phyloP scores from a whole-genome alignment of 2,797 vertebrate genomes.

The Delichon dasypus region DNA sequence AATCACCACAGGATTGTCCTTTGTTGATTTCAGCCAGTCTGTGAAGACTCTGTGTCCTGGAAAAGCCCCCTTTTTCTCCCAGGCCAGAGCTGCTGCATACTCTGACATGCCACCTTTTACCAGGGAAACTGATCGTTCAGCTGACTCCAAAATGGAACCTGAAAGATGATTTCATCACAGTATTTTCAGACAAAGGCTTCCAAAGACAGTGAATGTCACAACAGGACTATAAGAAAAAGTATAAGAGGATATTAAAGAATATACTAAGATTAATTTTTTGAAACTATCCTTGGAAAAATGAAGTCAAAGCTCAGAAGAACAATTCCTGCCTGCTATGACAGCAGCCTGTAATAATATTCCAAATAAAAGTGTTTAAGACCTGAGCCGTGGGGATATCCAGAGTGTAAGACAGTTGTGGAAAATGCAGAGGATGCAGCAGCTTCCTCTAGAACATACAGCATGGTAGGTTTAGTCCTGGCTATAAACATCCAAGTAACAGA shows the following conservation, averaged over 20 bases:
- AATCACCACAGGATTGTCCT: slow-evolving; percentile 85
- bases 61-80: slow-evolving; percentile 76
- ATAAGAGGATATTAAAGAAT: background rate
- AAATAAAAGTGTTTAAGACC: background rate
- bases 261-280: background rate
- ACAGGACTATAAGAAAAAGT: background rate
- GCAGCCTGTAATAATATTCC: background rate
- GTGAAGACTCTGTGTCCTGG: slow-evolving; percentile 74
- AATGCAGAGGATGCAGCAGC: background rate
- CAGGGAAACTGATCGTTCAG: slow-evolving; percentile 85
- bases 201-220: background rate
- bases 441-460: background rate
- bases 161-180: background rate
- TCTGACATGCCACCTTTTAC: slow-evolving; percentile 83
- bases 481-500: background rate
- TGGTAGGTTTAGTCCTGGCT: background rate
- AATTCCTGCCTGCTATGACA: rapidly evolving
- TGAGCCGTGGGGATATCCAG: background rate
- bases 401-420: background rate
- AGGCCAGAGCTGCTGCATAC: slow-evolving; percentile 83
- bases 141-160: slow-evolving; percentile 87
- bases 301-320: background rate
- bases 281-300: background rate
- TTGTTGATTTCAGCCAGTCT: slow-evolving; percentile 86
- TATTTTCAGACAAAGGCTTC: background rate